phyloP scores from a whole-genome alignment of 2,797 vertebrate species.

The Margarornis squamiger region DNA sequence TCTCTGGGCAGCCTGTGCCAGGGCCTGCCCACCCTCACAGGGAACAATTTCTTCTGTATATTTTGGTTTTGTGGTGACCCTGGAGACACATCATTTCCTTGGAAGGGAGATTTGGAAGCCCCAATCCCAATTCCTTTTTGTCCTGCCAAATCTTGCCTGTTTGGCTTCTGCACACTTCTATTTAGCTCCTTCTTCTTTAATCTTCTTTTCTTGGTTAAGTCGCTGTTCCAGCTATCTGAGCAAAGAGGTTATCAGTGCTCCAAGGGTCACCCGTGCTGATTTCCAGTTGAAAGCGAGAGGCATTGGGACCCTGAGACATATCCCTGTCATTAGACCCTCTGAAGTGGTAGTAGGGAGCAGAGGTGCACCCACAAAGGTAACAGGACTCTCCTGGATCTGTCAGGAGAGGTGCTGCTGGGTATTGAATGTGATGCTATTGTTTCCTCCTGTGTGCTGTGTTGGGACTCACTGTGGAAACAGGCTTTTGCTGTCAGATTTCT shows the following conservation, averaged over 20 bases:
- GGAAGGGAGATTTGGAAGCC: not conserved
- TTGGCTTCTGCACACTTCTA: accelerated
- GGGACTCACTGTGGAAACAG: not conserved
- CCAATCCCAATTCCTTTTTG: not conserved
- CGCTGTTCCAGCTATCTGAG: not conserved
- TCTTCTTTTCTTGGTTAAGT: not conserved
- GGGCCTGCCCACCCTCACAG: not conserved
- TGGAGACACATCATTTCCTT: accelerated
- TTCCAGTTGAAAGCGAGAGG: not conserved
- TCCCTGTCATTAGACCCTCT: not conserved
- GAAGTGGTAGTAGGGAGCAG: not conserved
- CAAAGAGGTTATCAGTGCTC: not conserved
- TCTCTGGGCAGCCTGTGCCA: not conserved
- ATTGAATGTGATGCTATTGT: accelerated
- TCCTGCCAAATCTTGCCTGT: not conserved
- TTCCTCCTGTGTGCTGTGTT: not conserved
- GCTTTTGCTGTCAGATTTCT: not conserved
- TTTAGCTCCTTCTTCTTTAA: accelerated
- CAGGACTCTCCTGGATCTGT: not conserved
- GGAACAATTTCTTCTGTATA: not conserved
- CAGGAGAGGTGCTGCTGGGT: not conserved
- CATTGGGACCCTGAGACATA: not conserved
- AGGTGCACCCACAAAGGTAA: accelerated
- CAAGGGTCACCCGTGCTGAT: not conserved
- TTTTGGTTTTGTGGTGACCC: not conserved